Evolutionary conservation across 2,797 vertebrate genomes (phyloP).

Genomic region (Podargus strigoides): DNA sequence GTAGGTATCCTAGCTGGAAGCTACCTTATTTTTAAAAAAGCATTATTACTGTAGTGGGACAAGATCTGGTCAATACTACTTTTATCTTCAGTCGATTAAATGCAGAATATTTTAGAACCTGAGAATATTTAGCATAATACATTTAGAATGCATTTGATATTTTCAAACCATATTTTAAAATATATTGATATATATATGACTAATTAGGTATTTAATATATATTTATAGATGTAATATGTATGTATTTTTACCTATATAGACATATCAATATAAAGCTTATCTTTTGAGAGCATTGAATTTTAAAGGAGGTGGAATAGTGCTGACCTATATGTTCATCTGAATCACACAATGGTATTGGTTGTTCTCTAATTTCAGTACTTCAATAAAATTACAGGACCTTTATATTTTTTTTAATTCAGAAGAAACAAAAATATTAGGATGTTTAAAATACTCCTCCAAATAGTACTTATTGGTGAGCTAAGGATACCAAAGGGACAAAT

Average conservation of each 20-base stretch:
- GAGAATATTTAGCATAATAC: background rate
- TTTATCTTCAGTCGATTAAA: background rate
- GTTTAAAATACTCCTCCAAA: background rate
- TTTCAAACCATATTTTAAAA: background rate
- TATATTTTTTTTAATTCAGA: background rate
- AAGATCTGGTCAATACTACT: background rate
- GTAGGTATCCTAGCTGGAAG: background rate
- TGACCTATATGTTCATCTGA: background rate
- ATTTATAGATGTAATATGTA: background rate
- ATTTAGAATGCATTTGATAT: background rate
- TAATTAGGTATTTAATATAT: background rate
- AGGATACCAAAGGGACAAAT: background rate
- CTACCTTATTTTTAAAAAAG: background rate
- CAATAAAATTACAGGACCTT: background rate
- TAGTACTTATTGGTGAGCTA: background rate
- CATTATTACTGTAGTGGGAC: fast-evolving
- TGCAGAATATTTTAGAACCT: background rate
- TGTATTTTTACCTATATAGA: background rate
- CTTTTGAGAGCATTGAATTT: background rate
- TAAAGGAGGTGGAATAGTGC: background rate
- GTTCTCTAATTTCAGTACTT: background rate
- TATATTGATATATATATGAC: too few relatives aligned
- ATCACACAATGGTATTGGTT: background rate
- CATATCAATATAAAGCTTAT: background rate
- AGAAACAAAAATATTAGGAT: background rate